phyloP scores from a whole-genome alignment of 2,888 invertebrate genomes.

The Asteroscopus sphinx region DNA sequence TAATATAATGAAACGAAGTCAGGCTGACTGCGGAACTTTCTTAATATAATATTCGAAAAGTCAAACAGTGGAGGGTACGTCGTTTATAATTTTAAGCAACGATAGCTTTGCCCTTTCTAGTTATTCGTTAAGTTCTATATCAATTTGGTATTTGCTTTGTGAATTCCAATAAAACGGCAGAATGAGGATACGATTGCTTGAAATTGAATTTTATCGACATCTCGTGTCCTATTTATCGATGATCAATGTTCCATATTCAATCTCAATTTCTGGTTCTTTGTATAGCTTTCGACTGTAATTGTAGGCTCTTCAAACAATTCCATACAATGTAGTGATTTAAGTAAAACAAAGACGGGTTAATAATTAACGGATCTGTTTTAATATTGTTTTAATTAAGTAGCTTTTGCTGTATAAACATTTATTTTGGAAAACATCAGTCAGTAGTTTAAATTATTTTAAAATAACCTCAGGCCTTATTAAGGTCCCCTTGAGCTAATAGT shows the following conservation, averaged over 20 bases:
- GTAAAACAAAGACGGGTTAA: constrained; percentile 8
- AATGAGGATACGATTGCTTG: constrained; percentile 16
- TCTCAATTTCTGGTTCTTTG: constrained; percentile 22
- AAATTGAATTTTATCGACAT: constrained; percentile 10
- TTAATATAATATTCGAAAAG: constrained; percentile 76
- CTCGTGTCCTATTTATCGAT: constrained; percentile 1
- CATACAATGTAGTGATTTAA: constrained; percentile 21
- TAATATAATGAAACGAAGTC: constrained; percentile 71
- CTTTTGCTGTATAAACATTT: background rate
- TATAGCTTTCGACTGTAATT: constrained; percentile 13
- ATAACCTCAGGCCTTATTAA: background rate
- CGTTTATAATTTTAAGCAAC: constrained; percentile 68
- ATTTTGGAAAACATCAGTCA: background rate
- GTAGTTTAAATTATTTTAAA: constrained; percentile 4
- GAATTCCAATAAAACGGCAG: constrained; percentile 9
- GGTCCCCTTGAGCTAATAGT: constrained; percentile 5
- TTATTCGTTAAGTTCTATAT: constrained; percentile 51
- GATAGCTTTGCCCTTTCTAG: constrained; percentile 55
- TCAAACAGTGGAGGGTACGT: constrained; percentile 67
- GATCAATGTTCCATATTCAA: constrained; percentile 9
- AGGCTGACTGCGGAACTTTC: constrained; percentile 67
- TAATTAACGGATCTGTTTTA: constrained; percentile 6
- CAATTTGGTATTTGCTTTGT: constrained; percentile 42
- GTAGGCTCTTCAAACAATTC: constrained; percentile 29
- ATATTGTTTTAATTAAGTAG: constrained; percentile 23